Conservation (phyloP, 2,888 invertebrate species). For the Nebria brevicollis region DNA sequence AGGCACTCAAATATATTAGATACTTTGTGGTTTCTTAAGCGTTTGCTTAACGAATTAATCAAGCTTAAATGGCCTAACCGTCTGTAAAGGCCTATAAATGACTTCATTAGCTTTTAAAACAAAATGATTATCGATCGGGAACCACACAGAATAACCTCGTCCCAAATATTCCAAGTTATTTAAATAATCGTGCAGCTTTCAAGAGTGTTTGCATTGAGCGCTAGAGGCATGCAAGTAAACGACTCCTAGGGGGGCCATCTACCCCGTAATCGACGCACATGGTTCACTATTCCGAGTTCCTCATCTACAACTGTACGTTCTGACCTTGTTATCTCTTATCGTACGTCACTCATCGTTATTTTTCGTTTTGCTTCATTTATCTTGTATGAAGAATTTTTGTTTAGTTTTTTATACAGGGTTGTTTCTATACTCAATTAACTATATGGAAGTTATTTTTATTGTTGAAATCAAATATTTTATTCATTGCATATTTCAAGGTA, state of each 20-base stretch:
- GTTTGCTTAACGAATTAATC: neutral
- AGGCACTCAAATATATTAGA: neutral
- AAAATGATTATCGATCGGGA: neutral
- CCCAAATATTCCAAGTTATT: neutral
- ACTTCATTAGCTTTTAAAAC: neutral
- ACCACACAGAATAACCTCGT: neutral
- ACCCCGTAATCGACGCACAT: neutral
- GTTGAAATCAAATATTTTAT: too few relatives aligned
- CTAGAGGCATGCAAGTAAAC: neutral
- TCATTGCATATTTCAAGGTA: too few relatives aligned
- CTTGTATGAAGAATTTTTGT: too few relatives aligned
- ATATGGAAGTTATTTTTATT: too few relatives aligned
- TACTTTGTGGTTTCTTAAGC: too few relatives aligned
- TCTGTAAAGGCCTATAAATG: neutral
- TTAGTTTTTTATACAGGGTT: too few relatives aligned
- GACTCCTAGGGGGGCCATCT: neutral
- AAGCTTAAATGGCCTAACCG: neutral
- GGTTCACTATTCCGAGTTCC: neutral
- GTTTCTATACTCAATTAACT: too few relatives aligned
- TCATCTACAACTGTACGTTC: neutral
- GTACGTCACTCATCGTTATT: neutral
- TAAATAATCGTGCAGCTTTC: conserved; percentile 1
- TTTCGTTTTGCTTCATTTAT: too few relatives aligned
- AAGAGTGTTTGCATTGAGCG: neutral
- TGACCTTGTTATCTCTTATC: neutral